phyloP scores from a whole-genome alignment of 2,888 invertebrate genomes.

The Pimpla rufipes region DNA sequence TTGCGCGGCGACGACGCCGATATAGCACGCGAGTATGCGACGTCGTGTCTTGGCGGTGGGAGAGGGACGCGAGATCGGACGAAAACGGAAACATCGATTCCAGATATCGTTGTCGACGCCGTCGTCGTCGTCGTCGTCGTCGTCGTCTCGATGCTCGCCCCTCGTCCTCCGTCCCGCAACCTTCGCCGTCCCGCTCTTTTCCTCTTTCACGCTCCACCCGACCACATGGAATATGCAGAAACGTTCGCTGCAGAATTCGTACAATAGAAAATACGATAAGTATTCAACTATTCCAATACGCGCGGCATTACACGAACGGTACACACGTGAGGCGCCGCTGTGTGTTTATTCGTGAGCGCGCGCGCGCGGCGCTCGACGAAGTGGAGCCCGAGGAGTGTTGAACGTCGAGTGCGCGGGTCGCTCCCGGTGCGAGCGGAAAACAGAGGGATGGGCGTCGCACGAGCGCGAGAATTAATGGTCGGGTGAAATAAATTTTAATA shows the following conservation, averaged over 20 bases:
- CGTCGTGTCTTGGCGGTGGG: conserved; percentile 43
- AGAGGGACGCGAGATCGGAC: conserved; percentile 48
- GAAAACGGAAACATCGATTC: conserved; percentile 67
- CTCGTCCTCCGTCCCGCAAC: neutral
- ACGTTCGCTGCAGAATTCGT: conserved; percentile 40
- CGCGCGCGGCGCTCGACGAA: neutral
- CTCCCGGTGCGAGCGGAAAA: neutral
- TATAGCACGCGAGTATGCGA: conserved; percentile 25
- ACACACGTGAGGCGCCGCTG: too few species aligned
- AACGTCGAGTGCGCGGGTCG: neutral
- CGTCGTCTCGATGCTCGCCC: conserved; percentile 38
- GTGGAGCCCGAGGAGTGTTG: conserved; percentile 7
- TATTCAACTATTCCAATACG: conserved; percentile 39
- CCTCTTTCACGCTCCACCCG: conserved; percentile 48
- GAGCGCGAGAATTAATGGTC: neutral
- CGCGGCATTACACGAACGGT: conserved; percentile 12
- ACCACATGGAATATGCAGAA: conserved; percentile 57
- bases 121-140: conserved; percentile 35
- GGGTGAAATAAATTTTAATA: neutral
- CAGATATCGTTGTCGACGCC: conserved; percentile 63
- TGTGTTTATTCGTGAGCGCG: neutral
- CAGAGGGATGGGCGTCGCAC: neutral
- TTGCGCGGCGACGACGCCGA: conserved; percentile 30
- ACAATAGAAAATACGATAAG: conserved; percentile 66
- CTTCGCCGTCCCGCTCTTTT: conserved; percentile 15